A percentile compares a stretch with the other conserved stretches of the same genome.
These are phyloP conservation scores for Origma solitaria DNA, from an alignment of 2,113 vertebrate genomes.

Conservation along the genomic window DNA sequence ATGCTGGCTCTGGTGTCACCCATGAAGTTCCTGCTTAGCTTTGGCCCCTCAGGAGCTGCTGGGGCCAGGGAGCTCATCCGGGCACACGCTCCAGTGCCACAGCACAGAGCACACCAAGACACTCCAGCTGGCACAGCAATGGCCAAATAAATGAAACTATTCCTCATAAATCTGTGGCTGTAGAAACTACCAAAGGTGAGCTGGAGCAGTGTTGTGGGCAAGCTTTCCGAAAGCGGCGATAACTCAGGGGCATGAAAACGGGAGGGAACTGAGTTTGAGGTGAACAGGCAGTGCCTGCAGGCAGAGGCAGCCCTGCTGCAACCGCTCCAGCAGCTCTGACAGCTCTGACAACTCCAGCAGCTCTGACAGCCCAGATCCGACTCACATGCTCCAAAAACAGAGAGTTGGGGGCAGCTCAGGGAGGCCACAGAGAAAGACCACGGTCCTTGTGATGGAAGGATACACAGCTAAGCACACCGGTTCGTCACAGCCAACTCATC, in stretches of 20 bases:
- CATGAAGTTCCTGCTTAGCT: not conserved
- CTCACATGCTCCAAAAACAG: not conserved
- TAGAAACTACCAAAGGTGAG: not conserved
- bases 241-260: not conserved
- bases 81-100: accelerated
- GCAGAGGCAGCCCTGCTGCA: not conserved
- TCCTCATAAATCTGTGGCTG: not conserved
- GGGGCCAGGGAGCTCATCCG: accelerated
- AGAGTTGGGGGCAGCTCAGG: not conserved
- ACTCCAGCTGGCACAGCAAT: accelerated
- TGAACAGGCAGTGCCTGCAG: accelerated
- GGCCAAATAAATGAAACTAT: not conserved
- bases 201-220: not conserved
- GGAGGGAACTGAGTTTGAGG: not conserved
- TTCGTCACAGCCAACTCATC: accelerated
- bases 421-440: not conserved
- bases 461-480: accelerated
- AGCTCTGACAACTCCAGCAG: not conserved
- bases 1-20: accelerated
- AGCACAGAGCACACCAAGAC: accelerated
- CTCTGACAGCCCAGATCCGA: not conserved
- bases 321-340: accelerated
- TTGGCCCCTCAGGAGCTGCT: not conserved
- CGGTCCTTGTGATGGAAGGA: not conserved
- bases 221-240: not conserved